phyloP scores from a whole-genome alignment of 2,113 vertebrate genomes.

The Bagarius yarrelli region DNA sequence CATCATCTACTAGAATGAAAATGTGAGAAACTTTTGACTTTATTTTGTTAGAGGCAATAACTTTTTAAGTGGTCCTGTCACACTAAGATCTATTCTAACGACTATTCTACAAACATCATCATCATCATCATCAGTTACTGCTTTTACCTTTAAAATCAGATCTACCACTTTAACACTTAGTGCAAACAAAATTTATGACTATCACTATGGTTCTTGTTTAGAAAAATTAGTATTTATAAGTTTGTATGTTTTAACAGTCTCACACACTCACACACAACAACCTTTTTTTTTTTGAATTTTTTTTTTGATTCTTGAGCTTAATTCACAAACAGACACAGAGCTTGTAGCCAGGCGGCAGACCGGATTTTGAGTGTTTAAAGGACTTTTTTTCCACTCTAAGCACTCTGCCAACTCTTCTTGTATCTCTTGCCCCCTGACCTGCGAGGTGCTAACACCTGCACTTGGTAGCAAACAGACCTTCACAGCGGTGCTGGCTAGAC shows the following conservation, averaged over 20 bases:
- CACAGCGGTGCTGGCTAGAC: no score
- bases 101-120: no score
- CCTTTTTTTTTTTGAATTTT: neutral
- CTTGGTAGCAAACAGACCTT: no score
- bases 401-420: neutral
- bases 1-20: neutral
- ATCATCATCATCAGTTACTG: neutral
- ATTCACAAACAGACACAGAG: slow-evolving; percentile 12
- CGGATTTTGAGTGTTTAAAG: slow-evolving; percentile 55
- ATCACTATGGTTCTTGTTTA: neutral
- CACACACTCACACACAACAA: neutral
- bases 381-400: neutral
- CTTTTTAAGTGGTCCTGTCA: neutral
- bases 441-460: no score
- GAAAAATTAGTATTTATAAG: slow-evolving; percentile 53
- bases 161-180: neutral
- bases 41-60: neutral
- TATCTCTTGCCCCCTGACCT: slow-evolving; percentile 8
- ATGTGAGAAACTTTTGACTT: neutral
- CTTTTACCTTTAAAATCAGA: no score
- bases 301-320: neutral
- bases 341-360: no score
- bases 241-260: slow-evolving; percentile 64
- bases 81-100: no score
- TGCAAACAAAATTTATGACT: neutral